Base-by-base conservation (phyloP, 2,113 vertebrate species). In the Varanus salvator region DNA sequence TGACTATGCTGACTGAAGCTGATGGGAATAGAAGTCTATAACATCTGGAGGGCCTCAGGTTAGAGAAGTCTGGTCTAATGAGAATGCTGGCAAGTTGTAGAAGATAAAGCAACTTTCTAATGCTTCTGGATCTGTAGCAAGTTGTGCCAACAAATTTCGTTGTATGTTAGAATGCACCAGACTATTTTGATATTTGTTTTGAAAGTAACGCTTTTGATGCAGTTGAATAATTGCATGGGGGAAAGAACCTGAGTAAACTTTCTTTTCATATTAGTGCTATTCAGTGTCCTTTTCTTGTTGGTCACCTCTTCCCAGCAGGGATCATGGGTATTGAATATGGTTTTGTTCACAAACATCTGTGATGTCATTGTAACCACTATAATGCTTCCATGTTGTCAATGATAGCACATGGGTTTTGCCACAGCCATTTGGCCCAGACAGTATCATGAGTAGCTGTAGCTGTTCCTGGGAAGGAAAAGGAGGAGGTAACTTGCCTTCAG, bases 61-160 rank as follows among this genome's bases (percentile, higher is more conserved):
- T 78, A 44, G 8, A 78, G 7, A 27, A 19, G 23, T 23, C 44
- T 50, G 95, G 91, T 95, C 92, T 83, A 89, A 60, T 74, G 75
- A 94, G 90, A 86, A 83, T 95, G 74, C 94, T 94, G 83, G 87
- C 12, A 88, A 91, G 89, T 82, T 95, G 96, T 96, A 90, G 85
- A 93, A 84, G 74, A 93, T 52, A 94, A 95, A 96, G 94, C 83
- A 93, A 96, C 85, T 94, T 97, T 90, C 92, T 93, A 90, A 82
- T 88, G 44, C 93, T 80, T 21, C 0, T 89, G 93, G 48, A 90
- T 95, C 88, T 90, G 54, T 82, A 84, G 88, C 93, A 94, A 95
- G 86, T 72, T 90, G 74, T 90, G 90, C 38, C 80, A 90, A 54
- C 91, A 92, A 80, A 78, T 92, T 96, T 94, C 84, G 75, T 64